Evolutionary conservation across 2,888 invertebrate species (phyloP), one percentile per base, ranked within the genome.

Genomic region (Tipula vernalis): DNA sequence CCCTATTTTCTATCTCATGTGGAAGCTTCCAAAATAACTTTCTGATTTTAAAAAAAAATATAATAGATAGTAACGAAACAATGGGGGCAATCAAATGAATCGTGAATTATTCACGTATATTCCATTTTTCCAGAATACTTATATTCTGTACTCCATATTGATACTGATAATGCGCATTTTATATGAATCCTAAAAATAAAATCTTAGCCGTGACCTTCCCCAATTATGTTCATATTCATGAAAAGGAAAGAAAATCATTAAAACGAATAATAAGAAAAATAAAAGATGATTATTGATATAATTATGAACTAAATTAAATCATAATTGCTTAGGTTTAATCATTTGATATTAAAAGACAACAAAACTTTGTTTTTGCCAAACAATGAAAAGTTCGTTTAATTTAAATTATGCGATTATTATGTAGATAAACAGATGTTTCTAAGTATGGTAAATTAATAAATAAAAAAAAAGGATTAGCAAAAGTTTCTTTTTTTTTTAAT

Each of bases 331-430:
- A 71, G 18, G 28, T 28, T 71, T 28, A 28, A 28, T 71, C 71
- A 71, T 28, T 71, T 71, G 71, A 28, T 28, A 28, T 71, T 15
- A 71, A 10, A 28, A 18, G 28, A n/a, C 15, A 28, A 10, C 8
- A 71, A 10, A 71, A 71, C 28, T 28, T 28, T 13, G 3, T 71
- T 28, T 28, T n/a, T 10, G 51, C 51, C 8, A 71, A 71, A 71
- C 12, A 18, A 71, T 71, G 28, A 71, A 71, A 71, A 71, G 71
- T 28, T 71, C 71, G 71, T 71, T 71, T 28, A 10, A 71, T 71
- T 71, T 71, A 71, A 71, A 71, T 71, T 71, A 71, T 71, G 71
- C 71, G 71, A 71, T 71, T 71, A 71, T 71, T 71, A 71, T 71
- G 71, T 71, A 71, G 71, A 71, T 71, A 71, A 71, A 71, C 71